phyloP scores from a whole-genome alignment of 2,888 invertebrate genomes.

The Chirona hameri region DNA sequence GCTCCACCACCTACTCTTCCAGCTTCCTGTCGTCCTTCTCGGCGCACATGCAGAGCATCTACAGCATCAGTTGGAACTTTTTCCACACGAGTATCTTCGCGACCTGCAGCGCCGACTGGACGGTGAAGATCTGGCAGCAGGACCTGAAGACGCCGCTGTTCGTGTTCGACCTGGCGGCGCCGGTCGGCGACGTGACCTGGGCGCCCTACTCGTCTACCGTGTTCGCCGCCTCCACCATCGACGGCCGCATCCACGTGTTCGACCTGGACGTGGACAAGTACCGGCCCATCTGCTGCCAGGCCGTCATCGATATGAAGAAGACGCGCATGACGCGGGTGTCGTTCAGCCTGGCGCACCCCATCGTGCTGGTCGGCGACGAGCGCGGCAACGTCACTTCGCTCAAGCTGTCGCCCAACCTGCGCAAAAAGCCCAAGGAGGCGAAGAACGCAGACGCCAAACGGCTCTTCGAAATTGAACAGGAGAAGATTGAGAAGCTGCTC shows the following conservation, averaged over 20 bases:
- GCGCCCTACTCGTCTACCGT: constrained; percentile 96
- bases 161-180: constrained; percentile 51
- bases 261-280: constrained; percentile 91
- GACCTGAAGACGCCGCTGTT: constrained; percentile 43
- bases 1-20: constrained; percentile 47
- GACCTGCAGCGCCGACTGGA: constrained; percentile 93
- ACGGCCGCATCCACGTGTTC: constrained; percentile 75
- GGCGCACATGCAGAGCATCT: constrained; percentile 82
- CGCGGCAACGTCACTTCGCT: constrained; percentile 78
- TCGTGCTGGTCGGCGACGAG: constrained; percentile 82
- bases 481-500: constrained; percentile 36
- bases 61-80: constrained; percentile 81
- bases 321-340: constrained; percentile 50
- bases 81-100: constrained; percentile 83
- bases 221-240: constrained; percentile 85
- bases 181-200: constrained; percentile 92
- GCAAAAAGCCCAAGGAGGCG: constrained; percentile 78
- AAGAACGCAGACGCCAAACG: constrained; percentile 39
- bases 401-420: constrained; percentile 87
- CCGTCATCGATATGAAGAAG: constrained; percentile 76
- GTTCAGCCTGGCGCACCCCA: constrained; percentile 59
- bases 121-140: constrained; percentile 94
- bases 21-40: constrained; percentile 46
- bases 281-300: constrained; percentile 80
- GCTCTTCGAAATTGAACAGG: constrained; percentile 36